Evolutionary conservation across 2,113 vertebrate genomes (phyloP).

Genomic region (Chaetops frenatus): DNA sequence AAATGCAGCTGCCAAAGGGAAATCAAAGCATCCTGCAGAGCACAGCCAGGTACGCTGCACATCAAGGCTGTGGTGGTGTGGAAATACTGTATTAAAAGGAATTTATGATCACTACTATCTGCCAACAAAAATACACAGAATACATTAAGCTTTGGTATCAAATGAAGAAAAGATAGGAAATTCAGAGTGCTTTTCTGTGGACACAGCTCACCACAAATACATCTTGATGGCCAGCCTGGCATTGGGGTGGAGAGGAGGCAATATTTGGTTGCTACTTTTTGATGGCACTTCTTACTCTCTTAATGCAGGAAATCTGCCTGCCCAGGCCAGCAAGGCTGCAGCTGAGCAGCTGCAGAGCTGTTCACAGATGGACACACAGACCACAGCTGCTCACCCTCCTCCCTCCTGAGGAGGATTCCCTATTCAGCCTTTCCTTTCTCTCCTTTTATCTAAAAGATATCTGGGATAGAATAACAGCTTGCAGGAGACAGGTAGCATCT

Average conservation of each 20-base stretch:
- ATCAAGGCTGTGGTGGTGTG: background rate
- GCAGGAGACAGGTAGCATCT: background rate
- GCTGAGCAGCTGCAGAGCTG: background rate
- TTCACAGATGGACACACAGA: background rate
- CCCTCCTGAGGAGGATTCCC: background rate
- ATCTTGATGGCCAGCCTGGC: fast-evolving
- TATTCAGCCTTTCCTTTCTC: background rate
- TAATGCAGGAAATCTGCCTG: background rate
- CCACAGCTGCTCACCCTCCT: background rate
- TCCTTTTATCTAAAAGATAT: background rate
- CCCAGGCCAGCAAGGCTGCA: fast-evolving
- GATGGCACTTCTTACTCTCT: background rate
- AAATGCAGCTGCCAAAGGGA: background rate
- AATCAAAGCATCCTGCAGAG: background rate
- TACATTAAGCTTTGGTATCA: background rate
- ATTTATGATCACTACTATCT: constrained; percentile 14
- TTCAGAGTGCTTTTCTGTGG: background rate
- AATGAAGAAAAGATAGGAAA: background rate
- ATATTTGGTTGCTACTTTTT: background rate
- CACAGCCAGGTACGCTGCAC: background rate
- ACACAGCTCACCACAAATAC: background rate
- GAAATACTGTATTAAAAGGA: constrained; percentile 31
- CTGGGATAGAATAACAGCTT: background rate
- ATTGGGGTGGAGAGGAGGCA: background rate
- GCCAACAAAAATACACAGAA: background rate